Conservation (phyloP, 2,113 vertebrate species). For the Polypterus bichir region DNA sequence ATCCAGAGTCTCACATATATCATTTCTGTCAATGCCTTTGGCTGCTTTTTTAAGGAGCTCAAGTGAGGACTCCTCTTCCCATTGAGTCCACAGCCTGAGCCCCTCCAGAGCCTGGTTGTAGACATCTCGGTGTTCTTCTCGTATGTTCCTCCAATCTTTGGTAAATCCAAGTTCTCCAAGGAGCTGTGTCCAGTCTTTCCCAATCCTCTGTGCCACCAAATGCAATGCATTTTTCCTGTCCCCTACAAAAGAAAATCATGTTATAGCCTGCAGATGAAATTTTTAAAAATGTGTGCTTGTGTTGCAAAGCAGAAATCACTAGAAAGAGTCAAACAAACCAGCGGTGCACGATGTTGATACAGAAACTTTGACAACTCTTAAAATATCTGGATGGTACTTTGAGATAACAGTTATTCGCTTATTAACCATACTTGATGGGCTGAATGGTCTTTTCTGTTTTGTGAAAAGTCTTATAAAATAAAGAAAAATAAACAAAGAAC, state of each 20-base stretch:
- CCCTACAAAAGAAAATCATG: background rate
- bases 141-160: background rate
- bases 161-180: constrained; percentile 1
- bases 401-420: too few relatives aligned
- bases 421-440: too few relatives aligned
- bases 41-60: background rate
- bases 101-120: background rate
- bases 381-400: too few relatives aligned
- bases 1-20: background rate
- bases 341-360: too few relatives aligned
- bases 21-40: background rate
- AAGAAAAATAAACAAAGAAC: too few relatives aligned
- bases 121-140: background rate
- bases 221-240: background rate
- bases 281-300: too few relatives aligned
- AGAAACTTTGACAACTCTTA: too few relatives aligned
- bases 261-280: too few relatives aligned
- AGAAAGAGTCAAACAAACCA: too few relatives aligned
- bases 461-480: too few relatives aligned
- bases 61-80: background rate
- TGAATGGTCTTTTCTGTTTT: too few relatives aligned
- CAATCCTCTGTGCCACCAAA: background rate
- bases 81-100: background rate
- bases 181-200: background rate
- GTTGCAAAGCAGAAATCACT: too few relatives aligned